Conservation (phyloP, 2,113 vertebrate genomes). For the Erpornis zantholeuca region DNA sequence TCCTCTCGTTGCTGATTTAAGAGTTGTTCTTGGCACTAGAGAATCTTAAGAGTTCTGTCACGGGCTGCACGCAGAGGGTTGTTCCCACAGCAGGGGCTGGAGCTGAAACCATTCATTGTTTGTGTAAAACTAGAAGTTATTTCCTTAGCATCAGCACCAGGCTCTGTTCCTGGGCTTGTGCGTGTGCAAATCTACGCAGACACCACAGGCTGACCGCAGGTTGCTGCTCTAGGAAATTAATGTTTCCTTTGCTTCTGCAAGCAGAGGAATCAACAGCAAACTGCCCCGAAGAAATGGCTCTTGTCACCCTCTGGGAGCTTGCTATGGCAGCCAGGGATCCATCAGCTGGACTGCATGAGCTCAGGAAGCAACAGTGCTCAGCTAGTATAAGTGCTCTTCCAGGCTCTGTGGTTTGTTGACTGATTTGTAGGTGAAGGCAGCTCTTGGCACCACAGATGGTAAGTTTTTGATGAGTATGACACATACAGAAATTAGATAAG, state of each 20-base stretch:
- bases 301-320: accelerated
- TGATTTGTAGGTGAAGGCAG: not conserved
- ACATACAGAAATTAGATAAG: not conserved
- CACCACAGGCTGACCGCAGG: not conserved
- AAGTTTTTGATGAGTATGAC: not conserved
- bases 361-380: not conserved
- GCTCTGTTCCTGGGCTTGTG: not conserved
- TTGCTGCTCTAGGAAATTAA: not conserved
- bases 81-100: not conserved
- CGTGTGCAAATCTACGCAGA: accelerated
- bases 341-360: not conserved
- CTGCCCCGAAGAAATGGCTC: not conserved
- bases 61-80: not conserved
- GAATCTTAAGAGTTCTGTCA: not conserved
- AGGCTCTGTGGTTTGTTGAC: not conserved
- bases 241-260: not conserved
- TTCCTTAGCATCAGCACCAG: not conserved
- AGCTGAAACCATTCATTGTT: not conserved
- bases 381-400: not conserved
- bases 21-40: slow-evolving; percentile 10
- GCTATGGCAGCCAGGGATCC: not conserved
- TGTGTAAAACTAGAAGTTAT: not conserved
- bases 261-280: not conserved
- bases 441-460: not conserved
- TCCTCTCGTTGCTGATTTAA: not conserved